Percentiles rank a stretch among this genome's conserved stretches.
These are phyloP conservation scores for Unio delphinus DNA, from an alignment of 2,888 invertebrate genomes.

Conservation along the genomic window DNA sequence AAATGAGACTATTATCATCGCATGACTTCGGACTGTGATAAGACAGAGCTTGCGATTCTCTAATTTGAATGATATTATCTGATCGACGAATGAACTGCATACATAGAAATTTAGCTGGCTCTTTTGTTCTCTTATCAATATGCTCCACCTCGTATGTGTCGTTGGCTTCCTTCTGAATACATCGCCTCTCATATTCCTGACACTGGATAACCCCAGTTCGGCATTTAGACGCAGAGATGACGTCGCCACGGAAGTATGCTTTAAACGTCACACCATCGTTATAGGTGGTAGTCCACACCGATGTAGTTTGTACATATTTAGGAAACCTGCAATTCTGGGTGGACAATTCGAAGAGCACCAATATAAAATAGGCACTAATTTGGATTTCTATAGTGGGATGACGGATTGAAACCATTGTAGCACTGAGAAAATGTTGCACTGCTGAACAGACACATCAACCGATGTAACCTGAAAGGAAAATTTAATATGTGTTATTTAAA, in stretches of 20 bases:
- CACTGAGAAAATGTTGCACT: too few species aligned
- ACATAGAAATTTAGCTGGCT: constrained; percentile 43
- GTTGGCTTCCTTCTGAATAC: constrained; percentile 36
- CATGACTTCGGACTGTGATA: constrained; percentile 38
- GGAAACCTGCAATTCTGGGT: constrained; percentile 18
- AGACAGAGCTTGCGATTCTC: constrained; percentile 33
- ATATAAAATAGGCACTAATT: too few species aligned
- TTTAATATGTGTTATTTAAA: too few species aligned
- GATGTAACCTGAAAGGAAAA: too few species aligned
- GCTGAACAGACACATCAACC: too few species aligned
- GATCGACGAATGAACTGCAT: constrained; percentile 58
- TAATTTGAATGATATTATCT: constrained; percentile 58
- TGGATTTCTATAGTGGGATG: too few species aligned
- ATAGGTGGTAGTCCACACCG: constrained; percentile 20
- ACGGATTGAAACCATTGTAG: too few species aligned
- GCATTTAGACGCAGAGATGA: constrained; percentile 20
- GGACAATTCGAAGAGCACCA: too few species aligned
- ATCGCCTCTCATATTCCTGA: constrained; percentile 25
- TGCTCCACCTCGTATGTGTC: constrained; percentile 51
- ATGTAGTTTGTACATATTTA: constrained; percentile 15
- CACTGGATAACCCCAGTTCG: constrained; percentile 12
- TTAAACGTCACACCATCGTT: constrained; percentile 18
- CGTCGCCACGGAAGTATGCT: constrained; percentile 26
- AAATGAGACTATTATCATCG: constrained; percentile 42
- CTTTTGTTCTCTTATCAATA: constrained; percentile 15